Evolutionary conservation across 2,888 invertebrate species (phyloP).

Genomic region (Tineola bisselliella): DNA sequence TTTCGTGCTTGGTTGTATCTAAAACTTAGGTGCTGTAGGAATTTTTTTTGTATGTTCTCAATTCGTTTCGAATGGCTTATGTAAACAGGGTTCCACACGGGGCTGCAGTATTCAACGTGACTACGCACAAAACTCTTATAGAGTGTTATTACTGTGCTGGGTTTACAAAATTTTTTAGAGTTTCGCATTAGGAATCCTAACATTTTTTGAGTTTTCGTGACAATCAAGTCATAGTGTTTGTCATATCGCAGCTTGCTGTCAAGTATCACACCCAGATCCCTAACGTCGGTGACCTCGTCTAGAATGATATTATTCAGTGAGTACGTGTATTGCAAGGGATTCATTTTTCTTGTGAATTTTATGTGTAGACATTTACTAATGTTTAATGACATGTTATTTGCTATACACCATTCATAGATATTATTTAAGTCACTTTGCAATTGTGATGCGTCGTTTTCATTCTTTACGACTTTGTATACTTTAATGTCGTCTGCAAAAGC

Average conservation of each 20-base stretch:
- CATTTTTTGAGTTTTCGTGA: neutral
- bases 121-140: neutral
- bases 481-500: conserved; percentile 15
- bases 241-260: neutral
- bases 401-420: neutral
- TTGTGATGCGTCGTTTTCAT: neutral
- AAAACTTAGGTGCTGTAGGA: neutral
- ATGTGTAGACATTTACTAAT: neutral
- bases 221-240: neutral
- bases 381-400: conserved; percentile 10
- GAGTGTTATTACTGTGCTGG: neutral
- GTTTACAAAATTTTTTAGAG: neutral
- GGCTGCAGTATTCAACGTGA: neutral
- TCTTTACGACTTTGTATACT: neutral
- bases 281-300: neutral
- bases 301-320: neutral
- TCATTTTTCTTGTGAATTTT: neutral
- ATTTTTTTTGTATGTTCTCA: neutral
- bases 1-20: neutral
- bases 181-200: neutral
- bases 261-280: neutral
- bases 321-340: neutral
- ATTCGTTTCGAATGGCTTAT: neutral
- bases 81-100: neutral
- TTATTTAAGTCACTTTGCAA: neutral